Evolutionary conservation across 2,888 invertebrate species (phyloP).

Genomic region (Junonia oenone): DNA sequence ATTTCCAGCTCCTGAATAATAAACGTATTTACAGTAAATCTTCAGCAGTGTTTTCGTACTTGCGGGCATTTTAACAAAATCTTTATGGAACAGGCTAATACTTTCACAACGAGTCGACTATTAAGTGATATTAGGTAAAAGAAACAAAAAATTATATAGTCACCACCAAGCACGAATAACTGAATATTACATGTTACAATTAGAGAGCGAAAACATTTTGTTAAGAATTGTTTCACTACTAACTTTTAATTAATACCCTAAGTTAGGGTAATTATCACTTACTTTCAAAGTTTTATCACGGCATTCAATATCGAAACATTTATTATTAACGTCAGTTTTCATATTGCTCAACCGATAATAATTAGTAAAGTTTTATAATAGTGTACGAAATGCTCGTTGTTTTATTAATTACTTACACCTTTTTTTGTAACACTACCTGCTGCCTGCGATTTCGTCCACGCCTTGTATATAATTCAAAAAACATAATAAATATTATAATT

Average conservation of each 20-base stretch:
- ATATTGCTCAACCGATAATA: conserved; percentile 12
- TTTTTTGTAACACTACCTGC: no score
- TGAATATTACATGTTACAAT: neutral
- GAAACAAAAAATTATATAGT: neutral
- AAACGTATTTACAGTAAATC: conserved; percentile 57
- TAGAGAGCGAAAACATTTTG: neutral
- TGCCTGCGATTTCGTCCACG: no score
- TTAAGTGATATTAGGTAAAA: neutral
- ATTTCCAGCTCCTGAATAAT: conserved; percentile 57
- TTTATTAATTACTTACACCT: neutral
- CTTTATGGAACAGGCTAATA: neutral
- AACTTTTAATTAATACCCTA: conserved; percentile 5
- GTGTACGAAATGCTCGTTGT: neutral
- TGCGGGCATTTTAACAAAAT: conserved; percentile 38
- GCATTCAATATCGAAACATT: conserved; percentile 12
- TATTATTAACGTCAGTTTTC: conserved; percentile 14
- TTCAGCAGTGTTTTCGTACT: conserved; percentile 50
- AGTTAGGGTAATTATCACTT: conserved; percentile 12
- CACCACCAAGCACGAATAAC: neutral
- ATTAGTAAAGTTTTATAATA: conserved; percentile 10
- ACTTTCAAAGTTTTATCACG: conserved; percentile 19
- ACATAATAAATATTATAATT: no score
- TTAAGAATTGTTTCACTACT: conserved; percentile 12
- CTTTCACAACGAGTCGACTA: neutral
- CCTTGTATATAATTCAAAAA: no score